Evolutionary conservation across 2,797 vertebrate species (phyloP), one percentile per base, ranked within the genome.

Genomic region (Anabas testudineus): DNA sequence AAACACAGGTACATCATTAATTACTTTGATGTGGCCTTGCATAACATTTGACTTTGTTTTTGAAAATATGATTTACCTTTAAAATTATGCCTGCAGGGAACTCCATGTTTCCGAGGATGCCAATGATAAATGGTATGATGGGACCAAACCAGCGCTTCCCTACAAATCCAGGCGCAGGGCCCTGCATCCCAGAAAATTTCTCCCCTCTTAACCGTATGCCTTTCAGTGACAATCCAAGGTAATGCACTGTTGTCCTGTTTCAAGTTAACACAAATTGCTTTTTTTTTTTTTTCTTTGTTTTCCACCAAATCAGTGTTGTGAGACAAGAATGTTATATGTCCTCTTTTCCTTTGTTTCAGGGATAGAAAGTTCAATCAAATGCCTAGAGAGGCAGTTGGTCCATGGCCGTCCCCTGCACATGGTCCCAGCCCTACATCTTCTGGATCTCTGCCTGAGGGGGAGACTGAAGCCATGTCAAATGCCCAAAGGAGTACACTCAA

Each of bases 401-500:
- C 95, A 0, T 98, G 98, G 98, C 78, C 92, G 0, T 79, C 95
- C 57, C 86, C 92, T 60, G 67, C 78, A 61, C 90, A 92, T 62
- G 91, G 84, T 53, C 63, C 71, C 6, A 87, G 85, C 72, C 87
- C 91, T 51, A 28, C 85, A 28, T 78, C 92, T 21, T 78, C 90
- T 52, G 88, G 88, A 76, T 82, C 93, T 54, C 71, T 89, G 66
- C 82, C 90, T 3, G 94, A 95, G 60, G 91, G 91, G 26, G 94
- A 95, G 81, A 91, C 91, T 83, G 98, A 99, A 86, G 96, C 96
- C 3, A 95, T 99, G 96, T 99, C 98, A 36, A 99, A 95, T 37
- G 95, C 98, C 74, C 98, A 99, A 70, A 95, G 97, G 82, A 99
- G 98, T 86, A 98, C 97, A 1, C 95, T 99, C 0, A 99, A 99